phyloP scores from a whole-genome alignment of 2,797 vertebrate species.

The Pachyuromys duprasi region DNA sequence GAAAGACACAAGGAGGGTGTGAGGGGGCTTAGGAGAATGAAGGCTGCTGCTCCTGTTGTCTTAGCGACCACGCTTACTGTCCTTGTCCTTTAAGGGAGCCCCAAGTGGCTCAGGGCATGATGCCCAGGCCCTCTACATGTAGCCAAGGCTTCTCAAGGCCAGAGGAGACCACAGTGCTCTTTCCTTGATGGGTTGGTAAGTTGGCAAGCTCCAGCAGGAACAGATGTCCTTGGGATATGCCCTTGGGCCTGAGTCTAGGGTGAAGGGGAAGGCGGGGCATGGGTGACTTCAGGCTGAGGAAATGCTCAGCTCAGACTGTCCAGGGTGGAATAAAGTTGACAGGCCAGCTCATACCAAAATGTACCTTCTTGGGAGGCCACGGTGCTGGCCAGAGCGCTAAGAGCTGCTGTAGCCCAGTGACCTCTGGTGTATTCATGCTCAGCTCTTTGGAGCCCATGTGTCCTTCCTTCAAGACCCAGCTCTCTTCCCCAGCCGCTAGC shows the following conservation, averaged over 20 bases:
- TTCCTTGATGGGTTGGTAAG: constrained; percentile 51
- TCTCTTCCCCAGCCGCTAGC: not conserved
- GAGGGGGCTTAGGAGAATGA: not conserved
- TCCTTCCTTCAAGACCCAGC: not conserved
- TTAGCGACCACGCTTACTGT: not conserved
- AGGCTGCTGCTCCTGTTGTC: not conserved
- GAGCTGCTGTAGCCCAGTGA: not conserved
- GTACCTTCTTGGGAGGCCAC: not conserved
- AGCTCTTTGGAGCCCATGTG: not conserved
- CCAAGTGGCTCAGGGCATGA: constrained; percentile 28
- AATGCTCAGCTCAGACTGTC: not conserved
- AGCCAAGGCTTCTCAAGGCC: constrained; percentile 53
- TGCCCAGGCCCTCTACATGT: constrained; percentile 32
- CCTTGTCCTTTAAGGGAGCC: constrained; percentile 1
- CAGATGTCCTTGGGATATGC: constrained; percentile 62
- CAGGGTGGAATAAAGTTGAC: not conserved
- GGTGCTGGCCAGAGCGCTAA: not conserved
- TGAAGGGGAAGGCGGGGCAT: not conserved
- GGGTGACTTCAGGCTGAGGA: not conserved
- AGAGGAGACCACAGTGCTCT: constrained; percentile 56
- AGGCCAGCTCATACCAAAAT: not conserved
- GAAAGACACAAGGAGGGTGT: not conserved
- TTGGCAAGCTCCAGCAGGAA: constrained; percentile 52
- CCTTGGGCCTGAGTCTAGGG: constrained; percentile 46
- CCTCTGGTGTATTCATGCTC: not conserved